Evolutionary conservation across 2,888 invertebrate genomes (phyloP), one percentile per base, ranked within the genome.

Genomic region (Neoascia interrupta): DNA sequence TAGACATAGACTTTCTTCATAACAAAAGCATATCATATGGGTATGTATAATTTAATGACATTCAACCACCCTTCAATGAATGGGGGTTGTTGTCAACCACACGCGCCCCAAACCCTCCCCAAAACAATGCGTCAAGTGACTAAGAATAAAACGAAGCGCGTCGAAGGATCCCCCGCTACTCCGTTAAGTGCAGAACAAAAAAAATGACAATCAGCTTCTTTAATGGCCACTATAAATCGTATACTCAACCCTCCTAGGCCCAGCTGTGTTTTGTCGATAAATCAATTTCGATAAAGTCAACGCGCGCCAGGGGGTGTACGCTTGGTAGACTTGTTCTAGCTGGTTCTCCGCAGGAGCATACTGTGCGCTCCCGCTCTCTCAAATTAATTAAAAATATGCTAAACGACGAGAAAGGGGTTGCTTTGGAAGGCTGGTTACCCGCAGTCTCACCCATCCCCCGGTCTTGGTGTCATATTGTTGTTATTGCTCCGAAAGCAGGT

Each of bases 161-260:
- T 31, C 37, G 43, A 26, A 26, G 61, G 37, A 61, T 54, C 53
- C 36, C 43, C 28, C 28, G 45, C 31, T 11, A 43, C 21, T 21
- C 31, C 5, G 49, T 34, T 18, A n/a, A 54, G 45, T 43, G 54
- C 39, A 64, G 56, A 49, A 31, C 18, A 31, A 15, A 54, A 56
- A 43, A 15, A 39, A 54, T 74, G 64, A 61, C 86, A 86, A 85
- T 85, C 86, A 86, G 84, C 83, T 86, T 81, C 76, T 66, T 86
- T 85, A 85, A 86, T 85, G 83, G 86, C 83, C 82, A 80, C 84
- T 85, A 85, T 85, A 85, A 85, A 85, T 85, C 72, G 73, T 66
- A 49, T 66, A 53, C 47, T 28, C 34, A 31, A 39, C 15, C 28
- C 21, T 31, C 53, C 6, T 34, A 15, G 23, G 16, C 31, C 60